A percentile compares a stretch with the other conserved stretches of the same genome.
Evolutionary conservation across 2,113 vertebrate species (phyloP).

Genomic region (Phocoena phocoena): DNA sequence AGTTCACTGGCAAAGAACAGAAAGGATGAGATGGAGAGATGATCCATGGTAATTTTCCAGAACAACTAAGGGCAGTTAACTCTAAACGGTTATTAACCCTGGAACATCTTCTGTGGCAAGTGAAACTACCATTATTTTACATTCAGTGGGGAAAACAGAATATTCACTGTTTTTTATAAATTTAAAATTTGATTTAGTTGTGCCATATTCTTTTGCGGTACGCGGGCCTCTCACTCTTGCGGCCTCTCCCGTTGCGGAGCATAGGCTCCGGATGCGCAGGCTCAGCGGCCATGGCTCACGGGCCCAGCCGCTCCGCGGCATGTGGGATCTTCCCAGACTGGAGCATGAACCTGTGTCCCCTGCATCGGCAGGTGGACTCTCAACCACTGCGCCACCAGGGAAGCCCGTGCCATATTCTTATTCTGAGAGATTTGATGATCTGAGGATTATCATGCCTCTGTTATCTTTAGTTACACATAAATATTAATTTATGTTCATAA

Average conservation of each 20-base stretch:
- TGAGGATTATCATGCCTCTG: neutral
- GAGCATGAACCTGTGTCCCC: too few relatives aligned
- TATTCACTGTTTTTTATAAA: neutral
- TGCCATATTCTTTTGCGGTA: neutral
- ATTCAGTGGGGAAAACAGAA: neutral
- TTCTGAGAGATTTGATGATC: neutral
- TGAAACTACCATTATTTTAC: neutral
- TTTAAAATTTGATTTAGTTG: slow-evolving; percentile 10
- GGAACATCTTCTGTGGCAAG: neutral
- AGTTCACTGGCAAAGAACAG: neutral
- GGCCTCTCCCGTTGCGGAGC: too few relatives aligned
- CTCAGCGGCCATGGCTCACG: too few relatives aligned
- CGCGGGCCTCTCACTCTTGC: too few relatives aligned
- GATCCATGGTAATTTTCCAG: neutral
- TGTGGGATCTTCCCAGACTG: too few relatives aligned
- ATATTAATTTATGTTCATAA: slow-evolving; percentile 20
- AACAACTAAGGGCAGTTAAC: neutral
- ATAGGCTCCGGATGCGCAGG: too few relatives aligned
- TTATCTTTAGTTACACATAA: neutral
- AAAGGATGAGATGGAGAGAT: neutral
- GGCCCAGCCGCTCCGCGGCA: too few relatives aligned
- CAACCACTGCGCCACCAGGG: too few relatives aligned
- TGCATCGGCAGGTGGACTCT: too few relatives aligned
- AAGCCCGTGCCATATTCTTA: neutral
- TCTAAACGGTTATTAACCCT: neutral